A percentile compares a stretch with the other conserved stretches of the same genome.
Evolutionary conservation across 1,140 invertebrate species (phyloP).

Genomic region (Phthorimaea operculella): DNA sequence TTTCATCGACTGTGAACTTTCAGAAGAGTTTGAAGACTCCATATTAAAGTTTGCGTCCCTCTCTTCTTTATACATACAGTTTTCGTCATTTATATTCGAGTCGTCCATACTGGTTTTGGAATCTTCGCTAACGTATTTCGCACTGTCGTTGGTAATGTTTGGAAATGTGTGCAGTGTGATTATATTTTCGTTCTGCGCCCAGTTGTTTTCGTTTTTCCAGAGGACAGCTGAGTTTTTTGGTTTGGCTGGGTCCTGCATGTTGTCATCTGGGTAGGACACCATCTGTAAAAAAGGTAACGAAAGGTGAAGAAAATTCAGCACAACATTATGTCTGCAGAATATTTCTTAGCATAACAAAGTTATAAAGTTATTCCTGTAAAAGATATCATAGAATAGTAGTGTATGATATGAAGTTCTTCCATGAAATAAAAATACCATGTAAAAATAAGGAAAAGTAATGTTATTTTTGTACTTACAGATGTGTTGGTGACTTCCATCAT

Average conservation of each 20-base stretch:
- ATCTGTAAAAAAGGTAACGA: conserved; percentile 38
- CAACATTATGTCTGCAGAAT: too few relatives aligned
- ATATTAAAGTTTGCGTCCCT: conserved; percentile 61
- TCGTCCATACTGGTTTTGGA: conserved; percentile 60
- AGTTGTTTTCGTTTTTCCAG: conserved; percentile 56
- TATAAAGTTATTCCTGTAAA: too few relatives aligned
- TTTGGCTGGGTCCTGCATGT: conserved; percentile 54
- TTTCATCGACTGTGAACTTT: conserved; percentile 60
- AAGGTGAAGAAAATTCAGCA: too few relatives aligned
- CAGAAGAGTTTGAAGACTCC: conserved; percentile 62
- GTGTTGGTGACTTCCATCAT: conserved; percentile 64
- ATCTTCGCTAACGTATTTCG: conserved; percentile 59
- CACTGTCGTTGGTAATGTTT: conserved; percentile 40
- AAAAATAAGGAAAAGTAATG: background rate
- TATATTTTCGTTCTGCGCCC: conserved; percentile 51
- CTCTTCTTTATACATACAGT: conserved; percentile 57
- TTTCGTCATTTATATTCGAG: conserved; percentile 55
- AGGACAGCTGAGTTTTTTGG: conserved; percentile 53
- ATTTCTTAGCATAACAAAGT: too few relatives aligned
- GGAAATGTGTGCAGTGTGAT: conserved; percentile 49
- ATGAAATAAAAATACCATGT: too few relatives aligned
- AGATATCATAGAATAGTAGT: too few relatives aligned
- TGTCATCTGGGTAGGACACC: conserved; percentile 58
- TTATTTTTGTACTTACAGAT: conserved; percentile 39
- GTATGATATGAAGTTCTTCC: background rate